A percentile compares a stretch with the other conserved stretches of the same genome.
Evolutionary conservation across 1,140 invertebrate species (phyloP).

Genomic region (Hormaphis cornu): DNA sequence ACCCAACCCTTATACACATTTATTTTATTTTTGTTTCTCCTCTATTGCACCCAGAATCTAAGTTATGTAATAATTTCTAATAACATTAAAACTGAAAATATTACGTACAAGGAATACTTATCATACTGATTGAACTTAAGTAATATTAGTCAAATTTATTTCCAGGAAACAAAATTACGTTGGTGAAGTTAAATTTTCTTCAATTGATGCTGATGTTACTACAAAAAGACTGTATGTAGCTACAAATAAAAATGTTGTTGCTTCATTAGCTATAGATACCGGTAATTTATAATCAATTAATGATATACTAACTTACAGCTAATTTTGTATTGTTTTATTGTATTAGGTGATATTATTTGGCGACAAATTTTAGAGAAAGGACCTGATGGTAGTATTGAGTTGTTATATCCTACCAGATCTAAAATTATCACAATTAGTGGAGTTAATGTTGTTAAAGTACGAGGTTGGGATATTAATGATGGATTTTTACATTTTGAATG

Average conservation of each 20-base stretch:
- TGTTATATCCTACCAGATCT: constrained; percentile 50
- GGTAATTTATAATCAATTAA: constrained; percentile 46
- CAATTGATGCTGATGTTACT: constrained; percentile 56
- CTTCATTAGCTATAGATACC: constrained; percentile 70
- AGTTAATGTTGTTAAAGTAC: constrained; percentile 62
- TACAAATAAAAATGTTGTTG: constrained; percentile 81
- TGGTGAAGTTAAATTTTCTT: constrained; percentile 68
- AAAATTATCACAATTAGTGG: constrained; percentile 63
- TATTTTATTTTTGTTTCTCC: too few relatives aligned
- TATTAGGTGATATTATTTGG: constrained; percentile 65
- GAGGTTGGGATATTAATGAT: constrained; percentile 54
- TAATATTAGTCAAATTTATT: constrained; percentile 38
- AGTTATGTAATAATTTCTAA: neutral
- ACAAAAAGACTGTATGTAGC: constrained; percentile 72
- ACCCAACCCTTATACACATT: too few relatives aligned
- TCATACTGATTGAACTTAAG: neutral
- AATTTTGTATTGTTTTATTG: constrained; percentile 32
- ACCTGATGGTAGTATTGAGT: constrained; percentile 47
- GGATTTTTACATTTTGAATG: constrained; percentile 53
- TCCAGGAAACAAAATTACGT: constrained; percentile 73
- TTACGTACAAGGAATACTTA: neutral
- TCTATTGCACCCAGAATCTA: too few relatives aligned
- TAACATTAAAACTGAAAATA: neutral
- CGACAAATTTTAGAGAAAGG: constrained; percentile 64
- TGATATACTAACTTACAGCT: neutral